Base-by-base conservation (phyloP, 2,888 invertebrate genomes). In the Pharmacophagus antenor region DNA sequence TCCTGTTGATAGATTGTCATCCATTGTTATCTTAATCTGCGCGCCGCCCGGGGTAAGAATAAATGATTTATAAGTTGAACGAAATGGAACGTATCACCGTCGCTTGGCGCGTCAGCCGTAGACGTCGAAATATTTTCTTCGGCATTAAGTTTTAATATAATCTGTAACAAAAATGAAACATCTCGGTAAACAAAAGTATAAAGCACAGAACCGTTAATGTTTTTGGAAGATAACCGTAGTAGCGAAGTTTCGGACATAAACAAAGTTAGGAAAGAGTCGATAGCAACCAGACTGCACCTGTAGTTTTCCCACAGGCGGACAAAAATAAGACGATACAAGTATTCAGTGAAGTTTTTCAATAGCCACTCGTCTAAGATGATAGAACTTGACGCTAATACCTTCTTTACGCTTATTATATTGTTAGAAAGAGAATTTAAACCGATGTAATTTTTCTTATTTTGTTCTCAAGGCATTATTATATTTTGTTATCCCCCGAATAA, bases 21-120 rank as follows among this genome's bases (percentile, higher is more conserved):
- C 84, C 74, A 86, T 88, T 89, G 87, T 89, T 88, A 82, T 82
- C 81, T 82, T 86, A 88, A 88, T 88, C 84, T 82, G 70, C 71
- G 66, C 69, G 70, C 67, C 66, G 79, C 80, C 72, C 72, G 73
- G 77, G 80, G 80, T 78, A 73, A 76, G 71, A 82, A 88, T 86
- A 87, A 87, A 89, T 85, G 75, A 88, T 88, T 87, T 84, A 85
- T 85, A 80, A 85, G 82, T 76, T 72, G 66, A 67, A 57, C 63
- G 60, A 63, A 67, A 66, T 66, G 49, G 60, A 55, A 56, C 59
- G 51, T 46, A 51, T 51, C 50, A 42, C 31, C 27, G 31, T 44
- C 10, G n/a, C 23, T 44, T 44, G 49, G 6, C 54, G 21, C 58
- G 49, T 62, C 62, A 63, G 66, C 61, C 25, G 37, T 10, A 15